Evolutionary conservation across 2,113 vertebrate species (phyloP).

Genomic region (Centropristis striata): DNA sequence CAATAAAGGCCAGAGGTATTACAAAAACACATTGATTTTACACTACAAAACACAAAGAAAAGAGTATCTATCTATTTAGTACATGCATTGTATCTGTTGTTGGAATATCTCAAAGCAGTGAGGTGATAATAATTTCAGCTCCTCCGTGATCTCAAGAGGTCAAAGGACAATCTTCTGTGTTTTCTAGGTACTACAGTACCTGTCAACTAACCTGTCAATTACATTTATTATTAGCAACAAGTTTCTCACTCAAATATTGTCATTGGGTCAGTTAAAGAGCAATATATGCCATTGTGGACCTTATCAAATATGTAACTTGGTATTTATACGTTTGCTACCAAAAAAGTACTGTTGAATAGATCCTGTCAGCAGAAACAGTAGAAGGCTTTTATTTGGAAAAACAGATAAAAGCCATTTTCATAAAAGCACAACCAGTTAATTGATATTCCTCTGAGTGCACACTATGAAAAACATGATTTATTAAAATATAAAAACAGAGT

Average conservation of each 20-base stretch:
- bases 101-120: conserved; percentile 9
- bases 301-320: not conserved
- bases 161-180: conserved; percentile 36
- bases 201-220: conserved; percentile 14
- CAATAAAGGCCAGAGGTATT: not conserved
- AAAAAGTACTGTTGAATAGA: not conserved
- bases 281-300: too few species aligned
- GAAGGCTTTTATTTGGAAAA: not conserved
- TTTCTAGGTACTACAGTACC: conserved; percentile 12
- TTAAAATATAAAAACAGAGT: too few species aligned
- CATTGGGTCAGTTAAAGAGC: not conserved
- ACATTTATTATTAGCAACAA: not conserved
- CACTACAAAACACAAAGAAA: not conserved
- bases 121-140: conserved; percentile 47
- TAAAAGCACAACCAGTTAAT: too few species aligned
- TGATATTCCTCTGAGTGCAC: too few species aligned
- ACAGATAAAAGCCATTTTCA: too few species aligned
- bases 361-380: not conserved
- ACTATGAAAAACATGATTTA: too few species aligned
- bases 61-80: not conserved
- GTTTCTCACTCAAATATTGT: not conserved
- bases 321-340: not conserved
- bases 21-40: not conserved
- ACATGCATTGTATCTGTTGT: not conserved
- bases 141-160: conserved; percentile 50